These are phyloP conservation scores for Drosophila sordidula DNA, from an alignment of 2,888 invertebrate genomes.

Conservation along the genomic window DNA sequence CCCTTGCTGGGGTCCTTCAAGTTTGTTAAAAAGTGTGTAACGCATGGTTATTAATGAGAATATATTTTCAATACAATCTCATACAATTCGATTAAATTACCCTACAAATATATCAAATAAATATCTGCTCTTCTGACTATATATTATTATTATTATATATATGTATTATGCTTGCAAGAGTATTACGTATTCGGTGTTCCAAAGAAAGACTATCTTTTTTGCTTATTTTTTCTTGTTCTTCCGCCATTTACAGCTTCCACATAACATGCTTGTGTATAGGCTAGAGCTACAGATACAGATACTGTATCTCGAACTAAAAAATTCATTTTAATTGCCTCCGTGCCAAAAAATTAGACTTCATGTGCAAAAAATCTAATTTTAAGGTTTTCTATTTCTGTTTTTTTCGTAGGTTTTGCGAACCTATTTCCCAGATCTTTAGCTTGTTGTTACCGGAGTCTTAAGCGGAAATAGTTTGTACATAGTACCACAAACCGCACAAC, in stretches of 20 bases:
- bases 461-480: conserved; percentile 74
- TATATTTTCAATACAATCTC: no score
- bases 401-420: conserved; percentile 43
- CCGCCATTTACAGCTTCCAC: conserved; percentile 3
- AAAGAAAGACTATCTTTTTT: conserved; percentile 1
- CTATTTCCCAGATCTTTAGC: conserved; percentile 62
- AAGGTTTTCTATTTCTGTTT: conserved; percentile 31
- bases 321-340: conserved; percentile 65
- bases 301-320: conserved; percentile 43
- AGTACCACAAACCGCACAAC: conserved; percentile 25
- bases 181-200: conserved; percentile 3
- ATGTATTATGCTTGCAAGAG: conserved; percentile 7
- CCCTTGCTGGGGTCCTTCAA: background rate
- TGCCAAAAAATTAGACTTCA: conserved; percentile 50
- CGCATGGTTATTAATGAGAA: no score
- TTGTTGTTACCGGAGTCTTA: conserved; percentile 38
- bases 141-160: no score
- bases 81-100: no score
- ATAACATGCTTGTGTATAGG: conserved; percentile 8
- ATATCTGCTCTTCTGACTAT: no score
- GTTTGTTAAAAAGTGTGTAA: background rate
- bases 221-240: conserved; percentile 14
- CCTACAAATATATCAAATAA: no score
- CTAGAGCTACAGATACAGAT: conserved; percentile 33
- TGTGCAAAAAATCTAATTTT: conserved; percentile 51